Percentiles rank a stretch among this genome's conserved stretches.
phyloP scores from a whole-genome alignment of 2,797 vertebrate species.

The Dallia pectoralis region DNA sequence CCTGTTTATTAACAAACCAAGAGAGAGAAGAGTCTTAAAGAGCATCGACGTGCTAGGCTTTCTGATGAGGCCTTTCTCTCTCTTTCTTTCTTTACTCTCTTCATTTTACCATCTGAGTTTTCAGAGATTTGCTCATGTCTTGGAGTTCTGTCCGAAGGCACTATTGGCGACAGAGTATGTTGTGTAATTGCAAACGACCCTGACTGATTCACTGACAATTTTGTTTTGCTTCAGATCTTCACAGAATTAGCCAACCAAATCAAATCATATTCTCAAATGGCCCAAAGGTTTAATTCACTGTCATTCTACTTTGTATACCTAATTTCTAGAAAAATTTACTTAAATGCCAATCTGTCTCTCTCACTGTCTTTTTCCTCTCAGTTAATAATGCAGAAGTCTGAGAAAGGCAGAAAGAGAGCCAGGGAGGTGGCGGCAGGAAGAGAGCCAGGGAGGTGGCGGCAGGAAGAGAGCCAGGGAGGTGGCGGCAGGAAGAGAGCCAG shows the following conservation, averaged over 20 bases:
- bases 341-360: background rate
- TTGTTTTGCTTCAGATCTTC: constrained; percentile 2
- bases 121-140: background rate
- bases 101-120: constrained; percentile 2
- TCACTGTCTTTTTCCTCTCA: background rate
- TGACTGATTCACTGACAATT: background rate
- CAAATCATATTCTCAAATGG: background rate
- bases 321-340: no score
- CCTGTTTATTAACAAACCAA: constrained; percentile 50
- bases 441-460: no score
- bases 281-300: background rate
- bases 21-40: constrained; percentile 22
- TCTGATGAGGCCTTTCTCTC: constrained; percentile 7
- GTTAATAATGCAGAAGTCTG: background rate
- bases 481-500: no score
- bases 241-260: background rate
- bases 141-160: background rate
- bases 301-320: background rate
- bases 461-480: no score
- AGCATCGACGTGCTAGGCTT: constrained; percentile 34
- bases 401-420: no score
- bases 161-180: background rate
- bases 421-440: no score
- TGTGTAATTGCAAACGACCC: background rate
- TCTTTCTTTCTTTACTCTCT: constrained; percentile 13